Base-by-base conservation (phyloP, 2,888 invertebrate species). In the Drosophila maculinotata region DNA sequence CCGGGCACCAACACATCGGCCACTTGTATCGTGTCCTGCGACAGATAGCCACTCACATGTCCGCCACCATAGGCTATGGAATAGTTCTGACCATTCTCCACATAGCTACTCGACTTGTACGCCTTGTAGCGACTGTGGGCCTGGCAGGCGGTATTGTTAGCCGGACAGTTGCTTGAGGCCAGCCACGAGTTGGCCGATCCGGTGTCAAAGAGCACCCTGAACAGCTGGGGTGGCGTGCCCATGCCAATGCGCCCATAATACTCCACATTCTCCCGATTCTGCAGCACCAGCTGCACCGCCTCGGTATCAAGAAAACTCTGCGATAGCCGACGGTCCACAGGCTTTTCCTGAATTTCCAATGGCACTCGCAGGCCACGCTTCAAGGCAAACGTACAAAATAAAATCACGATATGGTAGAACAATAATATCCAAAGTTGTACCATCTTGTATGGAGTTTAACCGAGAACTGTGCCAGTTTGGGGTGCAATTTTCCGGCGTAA, bases 161-260 rank as follows among this genome's bases (percentile, higher is more conserved):
- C 93, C 89, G 96, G 95, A 91, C 99, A 99, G 90, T 98, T 95
- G 92, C 97, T 97, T 15, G 98, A 98, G 8, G 99, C 99, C 59
- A 99, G 95, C 99, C 99, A 99, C 51, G 99, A 93, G 92, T 99
- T 99, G 49, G 98, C 97, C 12, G 98, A 99, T 63, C 99, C 99
- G 0, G 99, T 99, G 92, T 99, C 99, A 92, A 99, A 99, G 69
- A 99, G 95, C 68, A 99, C 98, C 86, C 94, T 95, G 92, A 99
- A 99, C 3, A 92, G 92, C 92, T 99, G 99, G 52, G 96, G 95
- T 14, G 99, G 99, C 41, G 94, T 95, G 54, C 99, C 99, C 91
- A 99, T 95, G 0, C 94, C 92, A 83, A 99, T 97, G 2, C 94
- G 94, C 10, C 98, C 98, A 92, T 96, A 98, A 92, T 98, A 99